These are phyloP conservation scores for Cheilosia variabilis DNA, from an alignment of 2,888 invertebrate genomes.

Conservation along the genomic window DNA sequence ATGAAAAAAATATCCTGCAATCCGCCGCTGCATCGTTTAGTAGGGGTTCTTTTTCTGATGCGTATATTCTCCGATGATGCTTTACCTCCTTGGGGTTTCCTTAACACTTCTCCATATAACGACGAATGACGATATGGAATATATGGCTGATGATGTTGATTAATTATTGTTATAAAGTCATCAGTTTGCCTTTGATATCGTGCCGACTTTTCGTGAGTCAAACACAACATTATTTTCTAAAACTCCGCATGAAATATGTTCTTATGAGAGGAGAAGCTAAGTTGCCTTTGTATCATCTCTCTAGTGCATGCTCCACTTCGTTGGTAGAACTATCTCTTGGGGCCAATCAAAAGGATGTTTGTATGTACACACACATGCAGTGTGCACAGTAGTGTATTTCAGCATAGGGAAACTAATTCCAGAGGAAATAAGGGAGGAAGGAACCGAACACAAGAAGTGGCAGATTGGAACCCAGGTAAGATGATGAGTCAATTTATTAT, in stretches of 20 bases:
- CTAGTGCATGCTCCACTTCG: conserved; percentile 24
- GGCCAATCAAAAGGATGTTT: conserved; percentile 58
- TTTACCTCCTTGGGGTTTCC: conserved; percentile 24
- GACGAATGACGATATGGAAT: conserved; percentile 20
- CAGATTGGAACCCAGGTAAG: conserved; percentile 29
- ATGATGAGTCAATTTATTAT: conserved; percentile 57
- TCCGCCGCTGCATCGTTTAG: conserved; percentile 47
- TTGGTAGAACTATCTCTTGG: conserved; percentile 54
- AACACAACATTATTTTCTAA: conserved; percentile 59
- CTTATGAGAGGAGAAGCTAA: neutral
- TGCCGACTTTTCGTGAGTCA: conserved; percentile 50
- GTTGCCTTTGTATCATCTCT: neutral
- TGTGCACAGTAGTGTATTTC: neutral
- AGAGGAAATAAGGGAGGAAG: conserved; percentile 59
- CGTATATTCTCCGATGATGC: neutral
- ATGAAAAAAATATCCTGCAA: conserved; percentile 8
- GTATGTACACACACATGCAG: neutral
- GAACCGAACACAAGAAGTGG: conserved; percentile 31
- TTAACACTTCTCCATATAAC: conserved; percentile 42
- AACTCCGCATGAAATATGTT: conserved; percentile 28
- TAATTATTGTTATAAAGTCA: conserved; percentile 68
- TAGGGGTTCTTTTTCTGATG: conserved; percentile 30
- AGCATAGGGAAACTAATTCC: conserved; percentile 54
- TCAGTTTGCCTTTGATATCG: conserved; percentile 58
- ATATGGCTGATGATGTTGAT: conserved; percentile 60